phyloP scores from a whole-genome alignment of 37 sponge, comb jelly and placozoan genomes.

The Haliclona indistincta region DNA sequence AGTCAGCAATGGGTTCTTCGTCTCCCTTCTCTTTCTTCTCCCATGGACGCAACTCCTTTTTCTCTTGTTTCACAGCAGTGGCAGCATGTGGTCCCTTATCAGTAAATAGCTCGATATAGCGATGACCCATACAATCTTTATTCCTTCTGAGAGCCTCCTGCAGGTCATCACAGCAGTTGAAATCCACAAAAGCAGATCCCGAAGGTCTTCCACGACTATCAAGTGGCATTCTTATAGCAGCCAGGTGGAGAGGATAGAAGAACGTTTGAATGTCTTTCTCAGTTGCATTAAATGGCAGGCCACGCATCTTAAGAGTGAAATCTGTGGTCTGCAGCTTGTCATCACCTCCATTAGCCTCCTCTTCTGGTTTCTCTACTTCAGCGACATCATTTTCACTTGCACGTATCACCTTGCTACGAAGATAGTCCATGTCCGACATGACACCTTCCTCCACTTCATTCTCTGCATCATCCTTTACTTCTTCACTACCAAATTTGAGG shows the following conservation, averaged over 20 bases:
- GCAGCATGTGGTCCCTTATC: slow-evolving; percentile 45
- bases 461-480: background rate
- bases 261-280: slow-evolving; percentile 79
- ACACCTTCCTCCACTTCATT: background rate
- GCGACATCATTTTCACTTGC: background rate
- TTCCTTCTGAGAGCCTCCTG: slow-evolving; percentile 73
- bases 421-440: slow-evolving; percentile 54
- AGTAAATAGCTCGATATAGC: slow-evolving; percentile 88
- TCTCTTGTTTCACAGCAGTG: background rate
- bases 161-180: slow-evolving; percentile 72
- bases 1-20: slow-evolving; percentile 62
- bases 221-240: slow-evolving; percentile 55
- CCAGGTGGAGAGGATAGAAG: slow-evolving; percentile 80
- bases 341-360: background rate
- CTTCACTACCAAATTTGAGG: background rate
- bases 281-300: slow-evolving; percentile 86
- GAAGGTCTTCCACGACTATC: slow-evolving; percentile 78
- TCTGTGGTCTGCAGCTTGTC: slow-evolving; percentile 6
- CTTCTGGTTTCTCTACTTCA: background rate
- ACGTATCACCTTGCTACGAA: slow-evolving; percentile 54
- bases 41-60: slow-evolving; percentile 55
- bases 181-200: slow-evolving; percentile 92
- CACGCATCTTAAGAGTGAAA: slow-evolving; percentile 86
- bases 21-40: slow-evolving; percentile 33
- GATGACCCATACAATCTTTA: slow-evolving; percentile 77